Conservation (phyloP, 2,797 vertebrate species). For the Macropus fuliginosus region DNA sequence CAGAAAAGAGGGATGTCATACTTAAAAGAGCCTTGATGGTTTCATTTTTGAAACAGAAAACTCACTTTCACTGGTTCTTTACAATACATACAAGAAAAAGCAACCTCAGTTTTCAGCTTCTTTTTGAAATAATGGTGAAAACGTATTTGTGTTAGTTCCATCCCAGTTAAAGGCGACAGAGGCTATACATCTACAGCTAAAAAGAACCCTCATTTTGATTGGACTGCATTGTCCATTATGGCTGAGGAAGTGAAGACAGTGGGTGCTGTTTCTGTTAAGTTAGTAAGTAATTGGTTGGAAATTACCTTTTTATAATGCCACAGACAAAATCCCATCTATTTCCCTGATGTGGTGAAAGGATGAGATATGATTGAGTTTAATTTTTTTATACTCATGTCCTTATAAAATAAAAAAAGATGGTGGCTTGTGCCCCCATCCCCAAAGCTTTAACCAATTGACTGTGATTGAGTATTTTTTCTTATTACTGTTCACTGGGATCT, state of each 20-base stretch:
- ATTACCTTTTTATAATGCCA: constrained; percentile 37
- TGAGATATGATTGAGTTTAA: constrained; percentile 56
- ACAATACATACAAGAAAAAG: background rate
- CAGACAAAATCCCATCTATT: constrained; percentile 1
- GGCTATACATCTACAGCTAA: background rate
- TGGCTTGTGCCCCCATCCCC: constrained; percentile 49
- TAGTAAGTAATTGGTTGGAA: constrained; percentile 53
- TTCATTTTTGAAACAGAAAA: constrained; percentile 26
- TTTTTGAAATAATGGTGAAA: background rate
- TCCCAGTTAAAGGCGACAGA: background rate
- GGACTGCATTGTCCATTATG: constrained; percentile 38
- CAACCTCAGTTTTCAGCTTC: background rate
- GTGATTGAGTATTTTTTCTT: constrained; percentile 74
- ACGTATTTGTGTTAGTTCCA: background rate
- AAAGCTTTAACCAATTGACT: constrained; percentile 71
- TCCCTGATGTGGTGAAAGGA: constrained; percentile 33
- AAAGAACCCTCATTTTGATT: constrained; percentile 19
- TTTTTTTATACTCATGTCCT: constrained; percentile 50
- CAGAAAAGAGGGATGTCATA: background rate
- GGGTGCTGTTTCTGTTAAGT: constrained; percentile 36
- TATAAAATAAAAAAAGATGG: constrained; percentile 53
- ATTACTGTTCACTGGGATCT: constrained; percentile 67
- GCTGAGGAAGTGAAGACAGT: constrained; percentile 5
- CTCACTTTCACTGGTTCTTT: background rate
- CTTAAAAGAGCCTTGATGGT: background rate